Base-by-base conservation (phyloP, 2,888 invertebrate species). In the Coremacera marginata region DNA sequence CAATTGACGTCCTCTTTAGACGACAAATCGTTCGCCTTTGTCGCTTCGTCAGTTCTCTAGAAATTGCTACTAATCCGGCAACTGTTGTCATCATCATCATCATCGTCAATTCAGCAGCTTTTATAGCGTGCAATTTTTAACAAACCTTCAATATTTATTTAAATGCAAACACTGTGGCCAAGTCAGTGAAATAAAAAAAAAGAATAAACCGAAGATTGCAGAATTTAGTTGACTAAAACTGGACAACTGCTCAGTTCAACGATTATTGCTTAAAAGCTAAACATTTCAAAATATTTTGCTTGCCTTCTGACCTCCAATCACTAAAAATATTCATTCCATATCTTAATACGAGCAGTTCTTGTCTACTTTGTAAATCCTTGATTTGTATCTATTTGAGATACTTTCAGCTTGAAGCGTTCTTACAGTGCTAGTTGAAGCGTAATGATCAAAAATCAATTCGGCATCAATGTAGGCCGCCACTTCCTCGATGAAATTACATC, bases 1-100 rank as follows among this genome's bases (percentile, higher is more conserved):
- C 63, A 78, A 74, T 78, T 70, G 75, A 70, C 51, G 71, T 71
- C 37, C 27, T 27, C 51, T 68, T 71, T 57, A 37, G 55, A 52
- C 8, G n/a, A 31, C 52, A 52, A 52, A n/a, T n/a, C 52, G 31
- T 55, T 11, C 11, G 16, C 19, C 55, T 31, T 19, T 7, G 27
- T 16, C 51, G 25, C 27, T 25, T 49, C 16, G 25, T n/a, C 5
- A 25, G 57, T 7, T 37, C 57, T 63, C 27, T 27, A 25, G 16
- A 5, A 2, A 49, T 0, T 44, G 16, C 9, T 22, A 19, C 49
- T 49, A 4, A 31, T 49, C 9, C 9, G n/a, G 7, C 55, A 55
- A 55, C 55, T 55, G 55, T 19, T 55, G 55, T 62, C 62, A 27
- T 62, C 62, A 14, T 62, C 27, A 27, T 62, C 62, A 62, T 62